A percentile compares a stretch with the other conserved stretches of the same genome.
Conservation (phyloP, 2,888 invertebrate genomes). For the Platynereis dumerilii region DNA sequence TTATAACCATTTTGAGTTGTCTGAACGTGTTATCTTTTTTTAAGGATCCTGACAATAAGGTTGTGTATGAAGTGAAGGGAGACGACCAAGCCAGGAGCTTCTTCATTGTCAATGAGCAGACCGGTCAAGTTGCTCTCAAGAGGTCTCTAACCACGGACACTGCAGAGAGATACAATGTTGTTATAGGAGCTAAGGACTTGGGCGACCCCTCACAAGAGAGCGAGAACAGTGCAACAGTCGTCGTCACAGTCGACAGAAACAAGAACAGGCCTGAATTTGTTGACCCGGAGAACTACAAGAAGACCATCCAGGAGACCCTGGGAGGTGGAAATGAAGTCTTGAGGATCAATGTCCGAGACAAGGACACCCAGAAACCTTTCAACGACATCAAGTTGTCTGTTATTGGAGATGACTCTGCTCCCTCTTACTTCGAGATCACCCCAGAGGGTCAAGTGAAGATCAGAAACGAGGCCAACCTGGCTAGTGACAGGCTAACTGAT, state of each 20-base stretch:
- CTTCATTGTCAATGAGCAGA: conserved; percentile 33
- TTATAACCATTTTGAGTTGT: no score
- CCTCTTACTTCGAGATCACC: conserved; percentile 36
- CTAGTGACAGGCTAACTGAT: conserved; percentile 40
- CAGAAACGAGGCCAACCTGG: conserved; percentile 39
- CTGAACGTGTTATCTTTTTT: no score
- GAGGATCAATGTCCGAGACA: conserved; percentile 27
- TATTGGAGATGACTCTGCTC: conserved; percentile 37
- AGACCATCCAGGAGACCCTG: conserved; percentile 46
- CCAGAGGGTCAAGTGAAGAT: conserved; percentile 40
- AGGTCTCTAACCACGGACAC: conserved; percentile 22
- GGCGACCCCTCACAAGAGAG: conserved; percentile 87
- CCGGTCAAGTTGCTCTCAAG: conserved; percentile 28
- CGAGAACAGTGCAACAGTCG: conserved; percentile 68
- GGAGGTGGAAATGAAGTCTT: conserved; percentile 40
- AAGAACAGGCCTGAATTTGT: conserved; percentile 42
- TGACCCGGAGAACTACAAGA: conserved; percentile 33
- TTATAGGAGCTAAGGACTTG: conserved; percentile 79
- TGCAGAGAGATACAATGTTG: conserved; percentile 63
- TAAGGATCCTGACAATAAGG: conserved; percentile 34
- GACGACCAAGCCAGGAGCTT: conserved; percentile 26
- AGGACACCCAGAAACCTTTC: conserved; percentile 34
- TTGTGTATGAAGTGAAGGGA: conserved; percentile 31
- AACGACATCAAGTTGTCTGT: conserved; percentile 29
- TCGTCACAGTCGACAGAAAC: conserved; percentile 45